A percentile compares a stretch with the other conserved stretches of the same genome.
phyloP scores from a whole-genome alignment of 2,888 invertebrate species.

The Polyommatus icarus region DNA sequence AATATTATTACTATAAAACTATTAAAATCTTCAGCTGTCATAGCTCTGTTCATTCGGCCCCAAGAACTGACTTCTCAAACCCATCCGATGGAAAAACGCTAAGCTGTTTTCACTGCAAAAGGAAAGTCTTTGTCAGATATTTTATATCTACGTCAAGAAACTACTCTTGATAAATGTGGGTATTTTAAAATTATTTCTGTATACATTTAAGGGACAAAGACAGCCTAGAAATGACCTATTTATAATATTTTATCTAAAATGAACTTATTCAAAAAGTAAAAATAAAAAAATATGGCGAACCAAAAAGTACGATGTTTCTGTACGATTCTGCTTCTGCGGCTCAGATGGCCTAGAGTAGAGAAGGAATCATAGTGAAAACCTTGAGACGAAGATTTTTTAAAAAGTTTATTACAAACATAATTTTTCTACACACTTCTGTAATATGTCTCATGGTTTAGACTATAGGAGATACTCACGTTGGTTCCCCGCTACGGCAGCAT shows the following conservation, averaged over 20 bases:
- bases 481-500: neutral
- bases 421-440: no score
- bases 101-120: slow-evolving; percentile 51
- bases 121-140: slow-evolving; percentile 33
- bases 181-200: neutral
- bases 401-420: no score
- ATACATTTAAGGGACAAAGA: neutral
- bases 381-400: no score
- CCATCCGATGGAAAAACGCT: slow-evolving; percentile 51
- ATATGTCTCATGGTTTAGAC: neutral
- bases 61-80: slow-evolving; percentile 49
- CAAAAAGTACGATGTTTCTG: no score
- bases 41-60: slow-evolving; percentile 49
- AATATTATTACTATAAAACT: slow-evolving; percentile 30
- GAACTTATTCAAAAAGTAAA: no score
- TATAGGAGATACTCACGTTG: neutral
- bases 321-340: no score
- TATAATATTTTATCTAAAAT: no score
- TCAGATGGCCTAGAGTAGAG: no score
- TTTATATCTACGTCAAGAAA: neutral
- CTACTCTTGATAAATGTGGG: neutral
- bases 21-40: slow-evolving; percentile 49
- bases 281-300: no score
- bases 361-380: no score
- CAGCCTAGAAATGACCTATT: neutral